Evolutionary conservation across 1,140 invertebrate species (phyloP).

Genomic region (Phymorhynchus buccinoides): DNA sequence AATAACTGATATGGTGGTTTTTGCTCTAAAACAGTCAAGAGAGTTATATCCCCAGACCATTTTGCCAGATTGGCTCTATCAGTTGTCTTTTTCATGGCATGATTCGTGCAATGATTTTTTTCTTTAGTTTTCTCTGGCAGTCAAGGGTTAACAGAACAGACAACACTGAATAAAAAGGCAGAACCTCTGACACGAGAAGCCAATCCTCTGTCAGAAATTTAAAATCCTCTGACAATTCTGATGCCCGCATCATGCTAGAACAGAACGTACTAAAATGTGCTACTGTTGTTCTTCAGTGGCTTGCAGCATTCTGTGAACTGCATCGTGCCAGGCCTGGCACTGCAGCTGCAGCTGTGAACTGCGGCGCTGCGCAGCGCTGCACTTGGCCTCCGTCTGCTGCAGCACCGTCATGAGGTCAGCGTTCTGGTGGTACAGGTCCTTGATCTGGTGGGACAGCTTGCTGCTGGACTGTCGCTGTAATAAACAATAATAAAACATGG

Average conservation of each 20-base stretch:
- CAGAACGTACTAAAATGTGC: not conserved
- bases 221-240: not conserved
- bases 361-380: not conserved
- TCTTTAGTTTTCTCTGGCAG: no score
- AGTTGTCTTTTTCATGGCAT: no score
- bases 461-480: slow-evolving; percentile 23
- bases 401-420: slow-evolving; percentile 8
- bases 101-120: no score
- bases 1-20: no score
- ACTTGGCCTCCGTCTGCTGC: slow-evolving; percentile 19
- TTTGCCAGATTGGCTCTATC: no score
- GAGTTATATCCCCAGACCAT: no score
- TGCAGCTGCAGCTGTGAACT: not conserved
- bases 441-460: not conserved
- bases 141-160: not conserved
- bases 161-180: not conserved
- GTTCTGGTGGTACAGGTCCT: slow-evolving; percentile 14
- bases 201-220: no score
- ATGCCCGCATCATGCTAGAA: not conserved
- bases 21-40: no score
- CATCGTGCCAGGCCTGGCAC: slow-evolving; percentile 26
- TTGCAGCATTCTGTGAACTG: slow-evolving; percentile 13
- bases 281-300: no score
- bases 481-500: no score
- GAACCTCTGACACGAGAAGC: not conserved